These are phyloP conservation scores for Hestina assimilis DNA, from an alignment of 1,140 invertebrate species.

Conservation along the genomic window DNA sequence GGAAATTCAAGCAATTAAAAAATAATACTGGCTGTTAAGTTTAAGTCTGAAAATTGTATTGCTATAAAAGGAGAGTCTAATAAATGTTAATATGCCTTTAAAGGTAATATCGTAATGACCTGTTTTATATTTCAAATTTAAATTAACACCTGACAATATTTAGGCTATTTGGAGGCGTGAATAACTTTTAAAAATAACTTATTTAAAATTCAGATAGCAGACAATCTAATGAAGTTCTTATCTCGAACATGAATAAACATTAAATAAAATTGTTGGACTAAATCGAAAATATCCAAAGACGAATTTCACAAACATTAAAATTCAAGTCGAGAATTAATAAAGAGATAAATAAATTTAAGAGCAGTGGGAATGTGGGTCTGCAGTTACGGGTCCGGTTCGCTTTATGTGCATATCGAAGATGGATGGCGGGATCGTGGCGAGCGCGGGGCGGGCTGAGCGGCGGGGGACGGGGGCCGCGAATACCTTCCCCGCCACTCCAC, in stretches of 20 bases:
- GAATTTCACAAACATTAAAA: conserved; percentile 68
- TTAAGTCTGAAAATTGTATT: too few species aligned
- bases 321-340: conserved; percentile 75
- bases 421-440: conserved; percentile 54
- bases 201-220: neutral
- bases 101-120: neutral
- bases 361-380: conserved; percentile 72
- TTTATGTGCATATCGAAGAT: conserved; percentile 77
- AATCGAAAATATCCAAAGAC: conserved; percentile 40
- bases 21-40: too few species aligned
- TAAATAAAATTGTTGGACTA: conserved; percentile 32
- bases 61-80: too few species aligned
- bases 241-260: conserved; percentile 18
- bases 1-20: too few species aligned
- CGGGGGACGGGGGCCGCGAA: conserved; percentile 27
- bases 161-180: conserved; percentile 3
- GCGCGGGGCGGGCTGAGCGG: conserved; percentile 25
- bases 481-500: conserved; percentile 33
- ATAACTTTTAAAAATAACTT: neutral
- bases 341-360: conserved; percentile 78
- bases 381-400: conserved; percentile 71
- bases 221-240: conserved; percentile 23
- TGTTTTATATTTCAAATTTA: conserved; percentile 13
- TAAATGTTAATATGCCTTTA: neutral
- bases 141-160: conserved; percentile 8